Evolutionary conservation across 2,113 vertebrate species (phyloP), one percentile per base, ranked within the genome.

Genomic region (Nothobranchius kuhntae): DNA sequence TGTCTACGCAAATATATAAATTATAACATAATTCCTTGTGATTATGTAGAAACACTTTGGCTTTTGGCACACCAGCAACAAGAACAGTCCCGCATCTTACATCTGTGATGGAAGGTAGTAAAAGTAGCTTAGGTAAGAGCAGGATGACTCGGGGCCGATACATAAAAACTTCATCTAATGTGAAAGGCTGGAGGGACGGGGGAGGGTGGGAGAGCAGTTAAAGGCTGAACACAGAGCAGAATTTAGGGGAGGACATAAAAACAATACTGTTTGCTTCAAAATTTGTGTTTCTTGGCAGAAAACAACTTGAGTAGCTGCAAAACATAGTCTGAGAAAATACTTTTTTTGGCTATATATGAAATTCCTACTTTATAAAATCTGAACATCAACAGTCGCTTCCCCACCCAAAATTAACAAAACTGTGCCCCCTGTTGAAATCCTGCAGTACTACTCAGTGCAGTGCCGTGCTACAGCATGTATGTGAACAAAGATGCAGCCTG

Each of bases 121-220:
- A 30, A 21, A 30, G 3, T 84, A 63, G 60, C 53, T 64, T 69
- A 78, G 57, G 77, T 80, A 81, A 79, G 81, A 80, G 75, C 55
- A 42, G 65, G 65, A 64, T 76, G 75, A 86, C 61, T 73, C 8
- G 2, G 47, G 21, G 56, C 67, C 68, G 67, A 68, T 7, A 13
- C 69, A 67, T 86, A 62, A 82, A 88, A 85, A 80, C 69, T 56
- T 69, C 36, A 77, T 76, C 73, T 64, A 53, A 62, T 44, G 26
- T 78, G 52, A 77, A 76, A 56, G 48, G 70, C 68, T 74, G 59
- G 53, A 72, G 66, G 36, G 21, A 21, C 21, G 21, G 21, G 21
- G 21, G 53, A 72, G 66, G 47, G 35, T 59, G 65, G 69, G 59
- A 56, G 46, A 15, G 58, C 45, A 35, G 53, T 65, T 71, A 68